phyloP scores from a whole-genome alignment of 2,888 invertebrate species.

The Yponomeuta sedellus region DNA sequence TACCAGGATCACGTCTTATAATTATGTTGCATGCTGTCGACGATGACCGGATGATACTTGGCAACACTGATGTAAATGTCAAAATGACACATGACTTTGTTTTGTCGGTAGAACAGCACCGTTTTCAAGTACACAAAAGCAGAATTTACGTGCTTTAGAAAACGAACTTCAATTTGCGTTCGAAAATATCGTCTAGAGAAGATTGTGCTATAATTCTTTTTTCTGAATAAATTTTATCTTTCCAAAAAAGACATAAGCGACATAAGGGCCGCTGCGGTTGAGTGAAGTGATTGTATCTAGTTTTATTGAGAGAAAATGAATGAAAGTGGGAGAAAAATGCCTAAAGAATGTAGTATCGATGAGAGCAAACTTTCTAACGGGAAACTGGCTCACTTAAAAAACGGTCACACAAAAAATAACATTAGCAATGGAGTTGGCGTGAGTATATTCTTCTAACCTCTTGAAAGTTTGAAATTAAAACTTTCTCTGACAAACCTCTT shows the following conservation, averaged over 20 bases:
- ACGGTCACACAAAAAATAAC: constrained; percentile 45
- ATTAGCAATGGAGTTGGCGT: constrained; percentile 46
- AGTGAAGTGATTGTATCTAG: constrained; percentile 31
- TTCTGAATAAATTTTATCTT: neutral
- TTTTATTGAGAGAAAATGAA: constrained; percentile 21
- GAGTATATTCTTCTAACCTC: constrained; percentile 42
- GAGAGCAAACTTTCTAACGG: constrained; percentile 41
- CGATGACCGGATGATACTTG: neutral
- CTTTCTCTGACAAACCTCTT: constrained; percentile 12
- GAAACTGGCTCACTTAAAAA: constrained; percentile 40
- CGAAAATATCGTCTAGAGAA: neutral
- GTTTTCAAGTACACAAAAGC: neutral
- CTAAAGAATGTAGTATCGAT: constrained; percentile 35
- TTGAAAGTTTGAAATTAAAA: constrained; percentile 17
- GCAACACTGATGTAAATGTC: neutral
- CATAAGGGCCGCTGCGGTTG: constrained; percentile 51
- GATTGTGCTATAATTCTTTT: neutral
- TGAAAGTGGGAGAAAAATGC: constrained; percentile 28
- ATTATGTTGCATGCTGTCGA: too few relatives aligned
- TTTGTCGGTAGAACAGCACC: neutral
- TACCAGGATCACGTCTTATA: too few relatives aligned
- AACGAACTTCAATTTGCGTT: neutral
- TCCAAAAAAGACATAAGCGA: neutral
- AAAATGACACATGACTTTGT: neutral
- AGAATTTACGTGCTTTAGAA: neutral